These are phyloP conservation scores for Myopa tessellatipennis DNA, from an alignment of 2,888 invertebrate species.

Conservation along the genomic window DNA sequence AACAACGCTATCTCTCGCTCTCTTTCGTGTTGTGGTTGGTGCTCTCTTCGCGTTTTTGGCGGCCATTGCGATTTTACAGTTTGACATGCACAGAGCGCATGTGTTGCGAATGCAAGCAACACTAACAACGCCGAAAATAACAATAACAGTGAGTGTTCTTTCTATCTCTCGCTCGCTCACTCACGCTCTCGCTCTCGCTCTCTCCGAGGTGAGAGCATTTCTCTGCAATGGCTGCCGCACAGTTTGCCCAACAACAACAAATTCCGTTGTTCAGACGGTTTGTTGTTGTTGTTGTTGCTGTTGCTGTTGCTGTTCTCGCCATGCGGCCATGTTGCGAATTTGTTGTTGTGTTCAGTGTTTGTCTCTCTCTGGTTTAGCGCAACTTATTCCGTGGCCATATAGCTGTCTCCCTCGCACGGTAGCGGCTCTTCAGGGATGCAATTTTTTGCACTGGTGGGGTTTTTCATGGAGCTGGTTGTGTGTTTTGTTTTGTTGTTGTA, in stretches of 20 bases:
- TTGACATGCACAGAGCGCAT: slow-evolving; percentile 31
- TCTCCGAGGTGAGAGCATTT: slow-evolving; percentile 21
- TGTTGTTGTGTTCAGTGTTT: slow-evolving; percentile 7
- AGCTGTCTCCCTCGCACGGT: background rate
- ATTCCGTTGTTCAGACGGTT: background rate
- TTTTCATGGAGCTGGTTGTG: background rate
- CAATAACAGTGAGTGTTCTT: too few species aligned
- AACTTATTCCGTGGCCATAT: background rate
- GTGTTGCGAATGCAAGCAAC: background rate
- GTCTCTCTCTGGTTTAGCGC: background rate
- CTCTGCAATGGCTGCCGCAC: slow-evolving; percentile 27
- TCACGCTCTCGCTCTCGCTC: background rate
- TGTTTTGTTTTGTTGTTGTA: too few species aligned
- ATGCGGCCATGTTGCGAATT: slow-evolving; percentile 33
- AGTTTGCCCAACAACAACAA: background rate
- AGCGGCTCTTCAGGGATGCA: background rate
- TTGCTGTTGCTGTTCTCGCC: slow-evolving; percentile 19
- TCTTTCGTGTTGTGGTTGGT: background rate
- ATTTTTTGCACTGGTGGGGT: slow-evolving; percentile 3
- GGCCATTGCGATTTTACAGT: slow-evolving; percentile 35
- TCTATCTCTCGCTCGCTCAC: background rate
- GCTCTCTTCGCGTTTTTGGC: slow-evolving; percentile 16
- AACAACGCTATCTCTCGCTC: background rate
- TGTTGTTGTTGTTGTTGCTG: slow-evolving; percentile 16
- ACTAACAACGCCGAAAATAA: background rate